phyloP scores from a whole-genome alignment of 2,797 vertebrate species.

The Hephaestus fuliginosus region DNA sequence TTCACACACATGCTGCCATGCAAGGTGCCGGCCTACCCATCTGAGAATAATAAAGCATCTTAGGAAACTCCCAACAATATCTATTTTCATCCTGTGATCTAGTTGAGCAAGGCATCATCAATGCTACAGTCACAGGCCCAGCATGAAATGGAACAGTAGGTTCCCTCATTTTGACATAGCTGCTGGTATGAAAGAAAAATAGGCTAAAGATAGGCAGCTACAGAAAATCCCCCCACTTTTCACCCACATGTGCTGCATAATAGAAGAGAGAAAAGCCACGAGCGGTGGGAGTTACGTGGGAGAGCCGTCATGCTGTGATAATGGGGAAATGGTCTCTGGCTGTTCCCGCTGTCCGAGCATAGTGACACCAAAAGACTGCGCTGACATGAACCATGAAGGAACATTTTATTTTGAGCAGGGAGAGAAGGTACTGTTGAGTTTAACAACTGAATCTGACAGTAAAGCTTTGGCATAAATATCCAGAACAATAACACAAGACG shows the following conservation, averaged over 20 bases:
- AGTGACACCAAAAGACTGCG: conserved; percentile 40
- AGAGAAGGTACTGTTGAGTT: conserved; percentile 21
- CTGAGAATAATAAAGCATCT: not conserved
- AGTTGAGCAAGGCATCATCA: not conserved
- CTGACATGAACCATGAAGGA: conserved; percentile 41
- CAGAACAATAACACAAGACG: conserved; percentile 3
- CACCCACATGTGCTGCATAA: conserved; percentile 68
- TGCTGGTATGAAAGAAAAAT: conserved; percentile 41
- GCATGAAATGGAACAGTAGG: conserved; percentile 18
- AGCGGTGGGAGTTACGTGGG: conserved; percentile 48
- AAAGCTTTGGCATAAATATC: conserved; percentile 8
- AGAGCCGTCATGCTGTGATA: conserved; percentile 67
- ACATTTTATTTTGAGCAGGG: conserved; percentile 46
- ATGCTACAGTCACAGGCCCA: conserved; percentile 4
- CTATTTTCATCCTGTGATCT: not conserved
- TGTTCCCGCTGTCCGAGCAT: conserved; percentile 41
- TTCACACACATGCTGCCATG: too few species aligned
- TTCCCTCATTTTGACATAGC: conserved; percentile 26
- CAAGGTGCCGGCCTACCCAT: too few species aligned
- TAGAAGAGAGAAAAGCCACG: conserved; percentile 52
- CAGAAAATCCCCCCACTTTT: conserved; percentile 65
- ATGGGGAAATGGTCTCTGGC: conserved; percentile 51
- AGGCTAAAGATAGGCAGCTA: conserved; percentile 51
- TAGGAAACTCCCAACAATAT: not conserved
- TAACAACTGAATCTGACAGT: conserved; percentile 14